A percentile compares a stretch with the other conserved stretches of the same genome.
Evolutionary conservation across 2,797 vertebrate genomes (phyloP).

Genomic region (Geotrypetes seraphini): DNA sequence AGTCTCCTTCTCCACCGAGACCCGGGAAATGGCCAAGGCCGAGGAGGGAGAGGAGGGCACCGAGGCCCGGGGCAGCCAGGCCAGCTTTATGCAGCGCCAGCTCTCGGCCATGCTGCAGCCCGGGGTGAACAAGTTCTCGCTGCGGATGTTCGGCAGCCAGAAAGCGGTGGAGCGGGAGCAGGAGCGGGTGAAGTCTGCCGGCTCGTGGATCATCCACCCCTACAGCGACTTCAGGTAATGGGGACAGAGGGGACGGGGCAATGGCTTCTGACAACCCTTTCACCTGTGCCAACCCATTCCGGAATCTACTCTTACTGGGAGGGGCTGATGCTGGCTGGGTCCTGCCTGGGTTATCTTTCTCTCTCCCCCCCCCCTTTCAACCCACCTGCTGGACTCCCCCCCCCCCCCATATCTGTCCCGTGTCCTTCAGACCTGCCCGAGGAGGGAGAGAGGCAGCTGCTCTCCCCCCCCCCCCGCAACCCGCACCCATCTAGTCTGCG

Average conservation of each 20-base stretch:
- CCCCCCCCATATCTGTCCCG: no score
- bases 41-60: conserved; percentile 63
- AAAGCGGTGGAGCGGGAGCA: conserved; percentile 93
- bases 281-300: no score
- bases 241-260: neutral
- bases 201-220: conserved; percentile 95
- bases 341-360: no score
- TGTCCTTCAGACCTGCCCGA: no score
- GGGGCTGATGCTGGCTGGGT: no score
- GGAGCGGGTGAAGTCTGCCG: conserved; percentile 90
- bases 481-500: no score
- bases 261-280: neutral
- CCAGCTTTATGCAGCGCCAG: conserved; percentile 91
- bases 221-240: conserved; percentile 95
- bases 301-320: no score
- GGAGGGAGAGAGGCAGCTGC: no score
- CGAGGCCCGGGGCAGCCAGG: conserved; percentile 66
- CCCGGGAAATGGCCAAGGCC: conserved; percentile 60
- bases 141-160: conserved; percentile 97
- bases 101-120: conserved; percentile 91
- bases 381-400: no score
- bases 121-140: conserved; percentile 95
- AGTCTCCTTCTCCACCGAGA: conserved; percentile 54
- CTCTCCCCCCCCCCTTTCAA: no score
- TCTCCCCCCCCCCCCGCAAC: no score